Conservation (phyloP, 2,113 vertebrate genomes). For the Numida meleagris region DNA sequence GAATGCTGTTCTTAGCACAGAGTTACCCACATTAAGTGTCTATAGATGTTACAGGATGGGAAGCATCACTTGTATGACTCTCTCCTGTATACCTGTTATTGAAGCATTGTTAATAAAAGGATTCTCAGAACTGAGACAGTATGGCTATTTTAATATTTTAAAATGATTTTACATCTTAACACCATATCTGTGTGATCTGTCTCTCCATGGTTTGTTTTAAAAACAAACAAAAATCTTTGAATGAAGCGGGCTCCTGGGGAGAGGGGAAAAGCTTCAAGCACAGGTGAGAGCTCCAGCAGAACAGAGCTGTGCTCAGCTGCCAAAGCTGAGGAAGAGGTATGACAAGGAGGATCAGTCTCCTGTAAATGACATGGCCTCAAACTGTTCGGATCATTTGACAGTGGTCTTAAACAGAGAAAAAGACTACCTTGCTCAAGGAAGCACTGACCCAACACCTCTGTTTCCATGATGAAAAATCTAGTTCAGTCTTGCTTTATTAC, state of each 20-base stretch:
- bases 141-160: not conserved
- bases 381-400: not conserved
- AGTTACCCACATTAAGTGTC: not conserved
- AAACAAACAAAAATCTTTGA: too few species aligned
- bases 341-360: not conserved
- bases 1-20: not conserved
- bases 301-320: not conserved
- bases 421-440: not conserved
- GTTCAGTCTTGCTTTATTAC: not conserved
- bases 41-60: not conserved
- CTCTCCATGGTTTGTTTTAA: not conserved
- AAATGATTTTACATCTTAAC: not conserved
- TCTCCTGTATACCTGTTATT: not conserved
- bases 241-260: not conserved
- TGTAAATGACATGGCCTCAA: not conserved
- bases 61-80: not conserved
- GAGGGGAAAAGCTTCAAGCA: not conserved
- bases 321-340: not conserved
- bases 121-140: not conserved
- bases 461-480: not conserved
- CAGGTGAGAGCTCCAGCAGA: not conserved
- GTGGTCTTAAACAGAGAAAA: not conserved
- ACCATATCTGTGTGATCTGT: not conserved
- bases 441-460: not conserved
- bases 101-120: not conserved